Conservation (phyloP, 1,140 invertebrate species). For the Lepidotrigona ventralis region DNA sequence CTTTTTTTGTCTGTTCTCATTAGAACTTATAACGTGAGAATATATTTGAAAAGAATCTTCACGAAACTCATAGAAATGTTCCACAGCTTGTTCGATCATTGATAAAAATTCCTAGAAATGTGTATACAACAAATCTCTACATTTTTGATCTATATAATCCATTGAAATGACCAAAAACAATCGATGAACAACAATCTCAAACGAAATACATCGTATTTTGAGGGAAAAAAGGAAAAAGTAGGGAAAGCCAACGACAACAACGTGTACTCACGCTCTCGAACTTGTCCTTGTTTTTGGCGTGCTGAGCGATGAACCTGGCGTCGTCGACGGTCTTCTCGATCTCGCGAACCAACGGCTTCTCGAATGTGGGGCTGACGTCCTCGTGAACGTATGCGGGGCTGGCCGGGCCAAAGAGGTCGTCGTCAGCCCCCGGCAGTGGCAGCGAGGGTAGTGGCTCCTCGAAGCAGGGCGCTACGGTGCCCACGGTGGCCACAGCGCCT, state of each 20-base stretch:
- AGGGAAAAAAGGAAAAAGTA: background rate
- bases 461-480: slow-evolving; percentile 82
- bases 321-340: slow-evolving; percentile 94
- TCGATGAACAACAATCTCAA: no score
- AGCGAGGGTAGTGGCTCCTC: slow-evolving; percentile 85
- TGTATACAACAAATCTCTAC: no score
- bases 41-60: no score
- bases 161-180: no score
- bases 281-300: slow-evolving; percentile 95
- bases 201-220: background rate
- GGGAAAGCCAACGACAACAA: background rate
- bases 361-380: slow-evolving; percentile 89
- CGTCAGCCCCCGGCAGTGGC: slow-evolving; percentile 87
- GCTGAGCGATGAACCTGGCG: slow-evolving; percentile 95
- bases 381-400: slow-evolving; percentile 80
- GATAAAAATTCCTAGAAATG: no score
- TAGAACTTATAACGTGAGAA: no score
- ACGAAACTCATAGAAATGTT: no score
- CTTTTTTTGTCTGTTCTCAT: no score
- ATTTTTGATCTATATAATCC: no score
- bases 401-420: slow-evolving; percentile 89
- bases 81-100: no score
- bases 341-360: slow-evolving; percentile 86
- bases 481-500: slow-evolving; percentile 80
- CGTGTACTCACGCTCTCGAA: slow-evolving; percentile 92